Conservation (phyloP, 1,140 invertebrate species). For the Piezodorus guildinii region DNA sequence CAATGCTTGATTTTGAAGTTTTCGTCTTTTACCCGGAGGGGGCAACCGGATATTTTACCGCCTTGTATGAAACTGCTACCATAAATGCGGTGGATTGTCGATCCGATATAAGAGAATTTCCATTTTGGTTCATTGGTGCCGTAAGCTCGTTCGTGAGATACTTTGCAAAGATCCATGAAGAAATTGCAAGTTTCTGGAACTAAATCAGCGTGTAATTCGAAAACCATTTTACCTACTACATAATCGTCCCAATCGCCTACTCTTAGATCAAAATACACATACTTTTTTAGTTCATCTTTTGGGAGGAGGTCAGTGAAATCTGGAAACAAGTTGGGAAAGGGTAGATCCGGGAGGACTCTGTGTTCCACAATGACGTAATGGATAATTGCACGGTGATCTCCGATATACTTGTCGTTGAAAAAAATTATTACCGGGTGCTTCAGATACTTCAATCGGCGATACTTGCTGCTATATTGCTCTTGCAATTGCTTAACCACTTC, state of each 20-base stretch:
- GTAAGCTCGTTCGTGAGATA: background rate
- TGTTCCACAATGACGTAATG: background rate
- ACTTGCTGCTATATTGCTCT: background rate
- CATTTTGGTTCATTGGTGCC: background rate
- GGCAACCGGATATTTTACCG: background rate
- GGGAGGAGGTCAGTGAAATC: background rate
- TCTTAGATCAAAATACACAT: background rate
- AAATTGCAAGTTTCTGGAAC: background rate
- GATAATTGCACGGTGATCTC: background rate
- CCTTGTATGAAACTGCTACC: constrained; percentile 1
- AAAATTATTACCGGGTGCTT: background rate
- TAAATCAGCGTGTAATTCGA: background rate
- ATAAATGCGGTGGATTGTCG: background rate
- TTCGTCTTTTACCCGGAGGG: background rate
- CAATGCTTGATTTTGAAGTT: background rate
- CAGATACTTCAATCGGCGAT: background rate
- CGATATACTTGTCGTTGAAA: background rate
- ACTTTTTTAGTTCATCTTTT: background rate
- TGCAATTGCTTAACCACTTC: background rate
- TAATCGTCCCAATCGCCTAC: background rate
- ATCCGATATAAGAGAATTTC: background rate
- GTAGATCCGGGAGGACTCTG: background rate
- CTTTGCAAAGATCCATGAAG: background rate
- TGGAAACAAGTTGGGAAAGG: background rate
- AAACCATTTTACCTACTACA: constrained; percentile 1